phyloP scores from a whole-genome alignment of 2,113 vertebrate genomes.

The Rhipidura dahli region DNA sequence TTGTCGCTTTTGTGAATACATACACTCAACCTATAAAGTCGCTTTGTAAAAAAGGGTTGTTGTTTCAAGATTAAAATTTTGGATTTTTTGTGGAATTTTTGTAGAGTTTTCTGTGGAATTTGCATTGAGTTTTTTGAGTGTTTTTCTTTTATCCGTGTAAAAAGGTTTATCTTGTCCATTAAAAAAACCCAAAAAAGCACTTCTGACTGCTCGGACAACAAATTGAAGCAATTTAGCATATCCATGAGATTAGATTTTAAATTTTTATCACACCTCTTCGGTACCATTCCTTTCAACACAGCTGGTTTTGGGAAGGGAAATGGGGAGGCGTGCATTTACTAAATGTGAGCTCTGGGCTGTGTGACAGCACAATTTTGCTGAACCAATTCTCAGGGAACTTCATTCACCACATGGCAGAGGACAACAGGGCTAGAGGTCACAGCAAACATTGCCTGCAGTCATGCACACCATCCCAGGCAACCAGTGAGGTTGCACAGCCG shows the following conservation, averaged over 20 bases:
- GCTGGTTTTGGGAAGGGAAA: neutral
- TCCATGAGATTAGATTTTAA: neutral
- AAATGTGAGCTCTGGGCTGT: rapidly evolving
- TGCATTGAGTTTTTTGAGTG: rapidly evolving
- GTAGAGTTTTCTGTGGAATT: neutral
- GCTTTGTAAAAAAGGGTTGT: conserved; percentile 8
- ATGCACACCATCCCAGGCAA: neutral
- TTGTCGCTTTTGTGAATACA: neutral
- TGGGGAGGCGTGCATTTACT: neutral
- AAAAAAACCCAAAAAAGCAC: rapidly evolving
- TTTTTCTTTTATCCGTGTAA: neutral
- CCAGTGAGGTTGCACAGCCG: neutral
- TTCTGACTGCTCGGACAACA: neutral
- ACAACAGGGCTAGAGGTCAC: neutral
- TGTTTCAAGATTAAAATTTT: conserved; percentile 4
- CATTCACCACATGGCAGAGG: neutral
- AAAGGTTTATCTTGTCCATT: neutral
- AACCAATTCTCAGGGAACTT: neutral
- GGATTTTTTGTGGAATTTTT: neutral
- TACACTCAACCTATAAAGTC: neutral
- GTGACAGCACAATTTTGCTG: neutral
- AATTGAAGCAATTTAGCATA: neutral
- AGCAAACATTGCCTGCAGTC: neutral
- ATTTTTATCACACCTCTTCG: neutral
- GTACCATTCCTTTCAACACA: neutral